These are phyloP conservation scores for Rousettus leschenaultii DNA, from an alignment of 2,113 vertebrate species.

Conservation along the genomic window DNA sequence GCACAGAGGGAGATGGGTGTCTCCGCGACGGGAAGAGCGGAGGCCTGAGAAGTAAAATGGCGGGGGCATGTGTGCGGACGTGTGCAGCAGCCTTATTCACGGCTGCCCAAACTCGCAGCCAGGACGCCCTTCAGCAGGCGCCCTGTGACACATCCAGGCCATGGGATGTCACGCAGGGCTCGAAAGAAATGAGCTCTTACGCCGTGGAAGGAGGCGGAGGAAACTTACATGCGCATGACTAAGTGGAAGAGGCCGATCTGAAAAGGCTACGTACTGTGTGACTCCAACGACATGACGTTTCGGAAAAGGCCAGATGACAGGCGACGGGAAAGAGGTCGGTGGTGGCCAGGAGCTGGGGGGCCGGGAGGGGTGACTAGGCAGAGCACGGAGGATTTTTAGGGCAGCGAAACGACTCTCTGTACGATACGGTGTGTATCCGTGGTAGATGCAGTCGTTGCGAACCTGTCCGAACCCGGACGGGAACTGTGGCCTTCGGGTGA, in stretches of 20 bases:
- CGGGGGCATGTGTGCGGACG: neutral
- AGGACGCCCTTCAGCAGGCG: neutral
- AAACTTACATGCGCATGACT: neutral
- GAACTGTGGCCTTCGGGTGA: neutral
- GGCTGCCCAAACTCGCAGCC: neutral
- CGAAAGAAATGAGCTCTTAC: neutral
- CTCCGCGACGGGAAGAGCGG: neutral
- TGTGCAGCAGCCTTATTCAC: neutral
- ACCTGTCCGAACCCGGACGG: neutral
- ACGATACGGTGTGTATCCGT: neutral
- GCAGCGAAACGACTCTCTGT: neutral
- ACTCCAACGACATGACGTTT: neutral
- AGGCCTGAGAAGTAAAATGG: neutral
- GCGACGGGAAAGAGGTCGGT: too few relatives aligned
- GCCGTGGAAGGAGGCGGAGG: neutral
- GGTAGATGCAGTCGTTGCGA: neutral
- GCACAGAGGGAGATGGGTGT: neutral
- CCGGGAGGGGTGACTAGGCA: neutral
- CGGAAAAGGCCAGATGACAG: neutral
- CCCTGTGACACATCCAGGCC: neutral
- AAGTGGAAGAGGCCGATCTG: neutral
- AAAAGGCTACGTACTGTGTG: neutral
- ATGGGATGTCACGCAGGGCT: neutral
- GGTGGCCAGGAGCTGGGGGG: neutral
- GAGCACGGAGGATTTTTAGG: neutral